phyloP scores from a whole-genome alignment of 2,888 invertebrate species.

The Apocheima hispidaria region DNA sequence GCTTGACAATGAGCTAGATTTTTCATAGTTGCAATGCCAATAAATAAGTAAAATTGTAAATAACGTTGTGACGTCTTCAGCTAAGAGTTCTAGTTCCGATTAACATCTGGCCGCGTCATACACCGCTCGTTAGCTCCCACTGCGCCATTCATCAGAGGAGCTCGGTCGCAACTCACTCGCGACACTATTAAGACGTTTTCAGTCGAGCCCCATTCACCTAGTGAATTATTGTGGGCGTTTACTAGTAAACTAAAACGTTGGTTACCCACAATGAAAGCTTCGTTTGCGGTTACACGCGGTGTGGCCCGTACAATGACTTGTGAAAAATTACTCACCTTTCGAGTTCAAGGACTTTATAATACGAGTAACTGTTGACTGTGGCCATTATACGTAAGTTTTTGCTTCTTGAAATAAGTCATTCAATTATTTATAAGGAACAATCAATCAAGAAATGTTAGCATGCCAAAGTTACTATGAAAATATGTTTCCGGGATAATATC shows the following conservation, averaged over 20 bases:
- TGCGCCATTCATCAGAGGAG: conserved; percentile 60
- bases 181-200: conserved; percentile 69
- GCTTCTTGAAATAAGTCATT: conserved; percentile 26
- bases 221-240: conserved; percentile 70
- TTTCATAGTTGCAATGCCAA: too few relatives aligned
- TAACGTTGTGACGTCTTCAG: conserved; percentile 27
- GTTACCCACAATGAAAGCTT: conserved; percentile 54
- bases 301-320: conserved; percentile 58
- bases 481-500: background rate
- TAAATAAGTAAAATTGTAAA: background rate
- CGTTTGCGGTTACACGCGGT: conserved; percentile 57
- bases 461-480: conserved; percentile 1
- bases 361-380: conserved; percentile 17
- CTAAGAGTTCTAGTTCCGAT: conserved; percentile 44
- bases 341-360: conserved; percentile 47
- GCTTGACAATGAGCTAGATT: too few relatives aligned
- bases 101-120: conserved; percentile 61
- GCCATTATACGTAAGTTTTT: conserved; percentile 37
- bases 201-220: conserved; percentile 61
- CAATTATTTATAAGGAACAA: conserved; percentile 36
- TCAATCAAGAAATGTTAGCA: conserved; percentile 22
- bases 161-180: conserved; percentile 60
- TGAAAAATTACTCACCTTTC: conserved; percentile 53
- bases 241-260: conserved; percentile 59
- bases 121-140: conserved; percentile 61